phyloP scores from a whole-genome alignment of 2,113 vertebrate genomes.

The Anguilla rostrata region DNA sequence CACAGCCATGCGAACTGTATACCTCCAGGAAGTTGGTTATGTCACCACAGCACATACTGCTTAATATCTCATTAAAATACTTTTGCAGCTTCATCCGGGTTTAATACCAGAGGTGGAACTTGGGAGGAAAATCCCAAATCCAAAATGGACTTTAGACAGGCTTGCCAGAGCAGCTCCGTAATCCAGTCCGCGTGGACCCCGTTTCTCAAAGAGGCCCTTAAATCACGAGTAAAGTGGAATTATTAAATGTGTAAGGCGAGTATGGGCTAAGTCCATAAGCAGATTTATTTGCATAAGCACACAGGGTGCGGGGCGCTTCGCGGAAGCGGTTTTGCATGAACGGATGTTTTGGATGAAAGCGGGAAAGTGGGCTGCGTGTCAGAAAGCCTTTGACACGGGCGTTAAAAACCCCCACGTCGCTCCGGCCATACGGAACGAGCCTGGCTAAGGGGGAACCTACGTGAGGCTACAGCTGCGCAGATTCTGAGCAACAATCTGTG shows the following conservation, averaged over 20 bases:
- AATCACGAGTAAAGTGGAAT: slow-evolving; percentile 47
- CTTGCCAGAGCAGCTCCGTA: not conserved
- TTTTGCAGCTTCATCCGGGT: not conserved
- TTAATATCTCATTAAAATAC: not conserved
- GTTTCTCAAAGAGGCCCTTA: slow-evolving; percentile 35
- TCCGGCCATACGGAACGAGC: not conserved
- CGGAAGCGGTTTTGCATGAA: not conserved
- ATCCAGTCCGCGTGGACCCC: slow-evolving; percentile 27
- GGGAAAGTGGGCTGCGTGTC: not conserved
- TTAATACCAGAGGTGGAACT: not conserved
- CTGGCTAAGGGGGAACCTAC: not conserved
- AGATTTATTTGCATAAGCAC: slow-evolving; percentile 60
- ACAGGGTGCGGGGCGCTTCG: slow-evolving; percentile 25
- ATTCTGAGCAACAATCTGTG: not conserved
- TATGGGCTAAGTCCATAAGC: slow-evolving; percentile 55
- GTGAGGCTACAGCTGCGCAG: not conserved
- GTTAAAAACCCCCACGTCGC: not conserved
- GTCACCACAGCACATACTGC: not conserved
- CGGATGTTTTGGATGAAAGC: slow-evolving; percentile 31
- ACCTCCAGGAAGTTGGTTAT: too few species aligned
- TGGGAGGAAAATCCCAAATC: slow-evolving; percentile 37
- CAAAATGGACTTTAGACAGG: slow-evolving; percentile 42
- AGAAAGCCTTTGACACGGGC: not conserved
- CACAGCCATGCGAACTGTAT: too few species aligned
- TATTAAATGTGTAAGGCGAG: slow-evolving; percentile 44